These are phyloP conservation scores for Emys orbicularis DNA, from an alignment of 2,797 vertebrate genomes.

Conservation along the genomic window DNA sequence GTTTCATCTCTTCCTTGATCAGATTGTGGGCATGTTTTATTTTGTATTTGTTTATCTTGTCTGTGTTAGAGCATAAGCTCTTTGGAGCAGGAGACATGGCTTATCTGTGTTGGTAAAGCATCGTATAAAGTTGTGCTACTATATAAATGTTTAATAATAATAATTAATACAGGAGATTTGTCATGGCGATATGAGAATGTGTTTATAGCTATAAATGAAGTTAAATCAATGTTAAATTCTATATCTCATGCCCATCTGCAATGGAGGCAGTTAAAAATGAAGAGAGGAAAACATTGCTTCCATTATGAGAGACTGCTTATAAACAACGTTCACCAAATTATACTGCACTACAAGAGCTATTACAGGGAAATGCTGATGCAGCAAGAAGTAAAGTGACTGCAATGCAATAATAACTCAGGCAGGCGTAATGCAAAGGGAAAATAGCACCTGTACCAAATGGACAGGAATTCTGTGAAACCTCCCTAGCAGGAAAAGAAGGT, in stretches of 20 bases:
- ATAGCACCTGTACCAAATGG: slow-evolving; percentile 61
- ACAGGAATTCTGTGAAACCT: neutral
- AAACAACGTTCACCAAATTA: slow-evolving; percentile 64
- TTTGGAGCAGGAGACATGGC: neutral
- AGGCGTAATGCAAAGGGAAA: slow-evolving; percentile 74
- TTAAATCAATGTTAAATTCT: neutral
- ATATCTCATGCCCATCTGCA: neutral
- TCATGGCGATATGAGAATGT: slow-evolving; percentile 25
- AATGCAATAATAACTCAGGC: slow-evolving; percentile 73
- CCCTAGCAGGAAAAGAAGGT: slow-evolving; percentile 28
- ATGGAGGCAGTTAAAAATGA: slow-evolving; percentile 11
- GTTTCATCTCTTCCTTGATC: slow-evolving; percentile 71
- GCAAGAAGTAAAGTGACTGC: slow-evolving; percentile 71
- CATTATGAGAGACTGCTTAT: slow-evolving; percentile 30
- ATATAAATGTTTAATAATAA: slow-evolving; percentile 3
- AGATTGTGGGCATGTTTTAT: slow-evolving; percentile 61
- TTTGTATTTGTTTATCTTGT: slow-evolving; percentile 57
- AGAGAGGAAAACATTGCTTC: neutral
- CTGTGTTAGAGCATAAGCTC: slow-evolving; percentile 36
- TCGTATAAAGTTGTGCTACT: slow-evolving; percentile 5
- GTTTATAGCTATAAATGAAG: slow-evolving; percentile 35
- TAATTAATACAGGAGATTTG: slow-evolving; percentile 54
- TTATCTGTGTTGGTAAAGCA: slow-evolving; percentile 20
- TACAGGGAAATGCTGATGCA: slow-evolving; percentile 78
- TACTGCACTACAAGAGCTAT: slow-evolving; percentile 10